Evolutionary conservation across 2,113 vertebrate species (phyloP).

Genomic region (Oryctolagus cuniculus): DNA sequence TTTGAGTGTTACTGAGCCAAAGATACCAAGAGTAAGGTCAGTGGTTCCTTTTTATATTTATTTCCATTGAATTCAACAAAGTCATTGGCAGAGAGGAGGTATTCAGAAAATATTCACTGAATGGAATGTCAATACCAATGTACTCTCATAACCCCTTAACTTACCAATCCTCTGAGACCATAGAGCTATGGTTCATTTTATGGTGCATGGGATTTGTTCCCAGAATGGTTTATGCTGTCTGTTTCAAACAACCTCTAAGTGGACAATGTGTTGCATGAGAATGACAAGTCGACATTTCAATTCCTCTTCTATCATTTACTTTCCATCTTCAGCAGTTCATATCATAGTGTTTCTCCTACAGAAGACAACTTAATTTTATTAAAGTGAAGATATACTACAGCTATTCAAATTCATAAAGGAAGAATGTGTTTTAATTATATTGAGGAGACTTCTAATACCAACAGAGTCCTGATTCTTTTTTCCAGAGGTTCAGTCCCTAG

Average conservation of each 20-base stretch:
- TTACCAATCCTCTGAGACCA: background rate
- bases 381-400: slow-evolving; percentile 20
- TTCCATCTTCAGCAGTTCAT: background rate
- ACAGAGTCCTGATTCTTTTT: slow-evolving; percentile 18
- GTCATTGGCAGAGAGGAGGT: background rate
- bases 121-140: background rate
- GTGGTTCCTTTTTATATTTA: background rate
- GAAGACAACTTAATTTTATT: slow-evolving; percentile 19
- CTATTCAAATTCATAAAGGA: slow-evolving; percentile 29
- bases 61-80: slow-evolving; percentile 7
- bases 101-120: slow-evolving; percentile 33
- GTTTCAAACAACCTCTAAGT: background rate
- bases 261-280: background rate
- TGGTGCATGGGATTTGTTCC: background rate
- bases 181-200: background rate
- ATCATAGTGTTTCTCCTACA: background rate
- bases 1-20: background rate
- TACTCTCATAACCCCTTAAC: background rate
- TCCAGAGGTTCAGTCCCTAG: background rate
- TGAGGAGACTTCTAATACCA: background rate
- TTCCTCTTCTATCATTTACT: background rate
- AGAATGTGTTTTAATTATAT: background rate
- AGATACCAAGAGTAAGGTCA: background rate
- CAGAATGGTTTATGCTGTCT: background rate
- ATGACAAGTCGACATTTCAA: background rate